phyloP scores from a whole-genome alignment of 1,140 invertebrate species.

The Euwallacea similis region DNA sequence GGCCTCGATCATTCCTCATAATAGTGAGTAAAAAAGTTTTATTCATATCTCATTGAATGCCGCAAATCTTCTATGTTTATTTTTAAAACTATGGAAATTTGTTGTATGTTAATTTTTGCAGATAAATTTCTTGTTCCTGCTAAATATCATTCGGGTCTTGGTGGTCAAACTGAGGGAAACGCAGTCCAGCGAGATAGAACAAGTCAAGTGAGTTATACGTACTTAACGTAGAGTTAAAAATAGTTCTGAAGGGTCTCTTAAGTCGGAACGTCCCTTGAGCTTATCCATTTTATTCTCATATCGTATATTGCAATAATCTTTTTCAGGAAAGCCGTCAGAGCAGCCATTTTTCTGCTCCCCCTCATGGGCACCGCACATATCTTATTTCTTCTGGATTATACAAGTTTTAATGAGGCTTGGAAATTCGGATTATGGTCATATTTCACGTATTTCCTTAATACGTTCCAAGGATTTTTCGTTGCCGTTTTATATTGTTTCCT shows the following conservation, averaged over 20 bases:
- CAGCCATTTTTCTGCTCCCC: conserved; percentile 76
- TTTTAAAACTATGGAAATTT: too few relatives aligned
- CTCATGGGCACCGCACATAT: conserved; percentile 81
- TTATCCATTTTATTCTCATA: background rate
- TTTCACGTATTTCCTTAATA: conserved; percentile 75
- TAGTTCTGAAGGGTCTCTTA: background rate
- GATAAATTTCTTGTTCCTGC: conserved; percentile 83
- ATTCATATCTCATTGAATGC: too few relatives aligned
- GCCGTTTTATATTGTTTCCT: conserved; percentile 84
- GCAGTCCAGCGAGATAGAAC: conserved; percentile 76
- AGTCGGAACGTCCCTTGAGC: background rate
- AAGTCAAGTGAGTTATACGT: conserved; percentile 66
- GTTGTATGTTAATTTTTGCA: conserved; percentile 51
- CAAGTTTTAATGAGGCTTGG: conserved; percentile 63
- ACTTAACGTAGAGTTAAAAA: background rate
- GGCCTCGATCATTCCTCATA: conserved; percentile 75
- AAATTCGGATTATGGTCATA: conserved; percentile 82
- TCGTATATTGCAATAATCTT: background rate
- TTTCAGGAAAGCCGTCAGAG: conserved; percentile 77
- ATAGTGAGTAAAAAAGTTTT: conserved; percentile 60
- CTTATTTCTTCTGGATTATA: conserved; percentile 69
- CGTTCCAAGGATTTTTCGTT: conserved; percentile 86
- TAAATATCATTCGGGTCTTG: conserved; percentile 83
- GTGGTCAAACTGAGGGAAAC: conserved; percentile 79
- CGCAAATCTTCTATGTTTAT: too few relatives aligned